Conservation (phyloP, 2,888 invertebrate species). For the Diarsia mendica region DNA sequence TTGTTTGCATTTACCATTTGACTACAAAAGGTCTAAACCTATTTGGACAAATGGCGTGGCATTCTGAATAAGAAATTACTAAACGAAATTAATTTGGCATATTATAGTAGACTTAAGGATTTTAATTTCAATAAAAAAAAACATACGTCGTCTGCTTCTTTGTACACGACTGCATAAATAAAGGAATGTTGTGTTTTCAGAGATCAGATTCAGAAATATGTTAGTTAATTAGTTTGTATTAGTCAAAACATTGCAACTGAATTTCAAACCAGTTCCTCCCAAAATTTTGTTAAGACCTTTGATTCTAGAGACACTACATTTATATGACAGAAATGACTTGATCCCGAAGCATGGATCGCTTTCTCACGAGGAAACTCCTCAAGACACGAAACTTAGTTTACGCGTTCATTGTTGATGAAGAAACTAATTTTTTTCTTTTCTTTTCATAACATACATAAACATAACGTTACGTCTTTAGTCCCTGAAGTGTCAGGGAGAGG, state of each 20-base stretch:
- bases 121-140: neutral
- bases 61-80: conserved; percentile 27
- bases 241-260: neutral
- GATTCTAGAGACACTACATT: neutral
- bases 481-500: too few relatives aligned
- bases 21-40: conserved; percentile 14
- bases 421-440: too few relatives aligned
- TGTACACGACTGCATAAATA: neutral
- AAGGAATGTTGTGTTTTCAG: neutral
- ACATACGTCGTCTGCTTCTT: neutral
- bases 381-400: too few relatives aligned
- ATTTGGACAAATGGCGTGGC: conserved; percentile 25
- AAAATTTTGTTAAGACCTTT: neutral
- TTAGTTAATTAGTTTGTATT: neutral
- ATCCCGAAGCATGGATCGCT: neutral
- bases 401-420: too few relatives aligned
- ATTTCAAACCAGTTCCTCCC: neutral
- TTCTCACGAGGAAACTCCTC: too few relatives aligned
- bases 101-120: neutral
- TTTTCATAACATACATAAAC: too few relatives aligned
- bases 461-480: too few relatives aligned
- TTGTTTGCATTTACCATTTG: conserved; percentile 37
- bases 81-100: conserved; percentile 20
- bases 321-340: neutral
- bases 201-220: too few relatives aligned